Percentiles rank a stretch among this genome's conserved stretches.
These are phyloP conservation scores for Blomia tropicalis DNA, from an alignment of 2,888 invertebrate species.

Conservation along the genomic window DNA sequence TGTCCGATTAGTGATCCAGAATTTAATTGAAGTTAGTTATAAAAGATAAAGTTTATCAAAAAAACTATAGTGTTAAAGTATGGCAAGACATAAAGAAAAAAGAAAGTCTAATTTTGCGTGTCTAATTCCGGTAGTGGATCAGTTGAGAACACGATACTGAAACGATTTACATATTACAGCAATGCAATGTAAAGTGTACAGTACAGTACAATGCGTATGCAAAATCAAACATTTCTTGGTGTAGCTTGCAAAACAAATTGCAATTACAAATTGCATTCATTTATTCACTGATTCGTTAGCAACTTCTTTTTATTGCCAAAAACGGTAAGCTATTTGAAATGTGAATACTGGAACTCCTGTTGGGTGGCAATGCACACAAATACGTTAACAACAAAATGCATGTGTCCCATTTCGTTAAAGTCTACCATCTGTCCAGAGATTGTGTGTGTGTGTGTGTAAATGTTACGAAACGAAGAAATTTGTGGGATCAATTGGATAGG, in stretches of 20 bases:
- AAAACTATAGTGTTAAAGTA: too few species aligned
- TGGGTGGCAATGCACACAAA: neutral
- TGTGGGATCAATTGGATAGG: constrained; percentile 2
- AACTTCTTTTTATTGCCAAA: neutral
- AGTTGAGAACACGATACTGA: too few species aligned
- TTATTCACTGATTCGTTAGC: neutral
- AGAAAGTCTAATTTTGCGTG: too few species aligned
- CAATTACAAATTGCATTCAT: constrained; percentile 5
- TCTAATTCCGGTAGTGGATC: too few species aligned
- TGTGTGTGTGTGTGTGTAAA: neutral
- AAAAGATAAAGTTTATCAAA: too few species aligned
- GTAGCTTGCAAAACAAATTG: neutral
- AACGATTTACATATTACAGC: neutral
- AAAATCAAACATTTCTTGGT: neutral
- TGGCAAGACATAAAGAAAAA: too few species aligned
- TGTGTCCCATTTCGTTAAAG: too few species aligned
- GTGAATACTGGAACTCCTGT: neutral
- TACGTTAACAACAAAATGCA: neutral
- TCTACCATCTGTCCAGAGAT: neutral
- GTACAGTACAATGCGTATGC: neutral
- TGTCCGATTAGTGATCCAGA: too few species aligned
- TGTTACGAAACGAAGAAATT: neutral
- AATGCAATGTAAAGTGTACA: neutral
- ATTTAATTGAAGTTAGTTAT: too few species aligned
- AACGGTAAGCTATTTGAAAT: neutral